Evolutionary conservation across 2,888 invertebrate species (phyloP).

Genomic region (Ferdinandea cuprea): DNA sequence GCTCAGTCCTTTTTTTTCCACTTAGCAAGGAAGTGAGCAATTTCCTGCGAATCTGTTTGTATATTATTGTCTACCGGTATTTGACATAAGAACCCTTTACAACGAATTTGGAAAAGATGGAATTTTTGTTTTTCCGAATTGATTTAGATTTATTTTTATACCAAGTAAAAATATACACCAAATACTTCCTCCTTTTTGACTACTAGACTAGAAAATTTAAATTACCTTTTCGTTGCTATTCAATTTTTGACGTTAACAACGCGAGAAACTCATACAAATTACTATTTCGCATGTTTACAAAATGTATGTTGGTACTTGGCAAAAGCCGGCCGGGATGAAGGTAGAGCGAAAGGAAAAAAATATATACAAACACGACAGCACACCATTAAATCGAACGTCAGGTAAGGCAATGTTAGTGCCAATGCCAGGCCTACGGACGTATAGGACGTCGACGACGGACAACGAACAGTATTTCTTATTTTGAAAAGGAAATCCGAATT

Average conservation of each 20-base stretch:
- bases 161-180: too few species aligned
- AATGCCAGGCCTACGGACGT: too few species aligned
- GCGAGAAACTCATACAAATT: conserved; percentile 37
- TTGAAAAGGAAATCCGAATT: conserved; percentile 49
- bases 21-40: neutral
- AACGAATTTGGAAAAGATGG: neutral
- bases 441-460: conserved; percentile 3
- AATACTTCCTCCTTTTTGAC: neutral
- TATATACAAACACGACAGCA: conserved; percentile 28
- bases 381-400: conserved; percentile 34
- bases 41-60: conserved; percentile 7
- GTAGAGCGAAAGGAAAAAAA: neutral
- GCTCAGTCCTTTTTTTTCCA: neutral
- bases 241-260: conserved; percentile 16
- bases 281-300: conserved; percentile 47
- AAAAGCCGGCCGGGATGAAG: neutral
- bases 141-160: conserved; percentile 3
- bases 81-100: conserved; percentile 14
- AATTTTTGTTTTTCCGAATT: conserved; percentile 1
- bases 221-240: conserved; percentile 17
- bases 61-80: conserved; percentile 10
- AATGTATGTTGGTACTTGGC: neutral
- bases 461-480: conserved; percentile 23
- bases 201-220: conserved; percentile 21
- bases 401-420: neutral